A percentile compares a stretch with the other conserved stretches of the same genome.
Evolutionary conservation across 2,113 vertebrate genomes (phyloP).

Genomic region (Stigmatopora argus): DNA sequence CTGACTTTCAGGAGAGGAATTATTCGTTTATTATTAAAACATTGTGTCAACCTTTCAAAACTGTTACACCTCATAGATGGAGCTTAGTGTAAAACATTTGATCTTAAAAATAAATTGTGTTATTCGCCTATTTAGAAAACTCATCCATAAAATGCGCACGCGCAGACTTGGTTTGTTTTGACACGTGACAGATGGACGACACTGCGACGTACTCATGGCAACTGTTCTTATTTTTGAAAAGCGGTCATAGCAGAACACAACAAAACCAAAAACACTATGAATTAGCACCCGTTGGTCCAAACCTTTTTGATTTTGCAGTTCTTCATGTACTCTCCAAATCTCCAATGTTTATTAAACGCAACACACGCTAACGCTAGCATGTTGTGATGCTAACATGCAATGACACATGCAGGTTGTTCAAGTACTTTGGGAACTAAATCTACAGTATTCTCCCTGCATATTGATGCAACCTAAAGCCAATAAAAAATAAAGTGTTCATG

Average conservation of each 20-base stretch:
- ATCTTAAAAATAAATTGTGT: neutral
- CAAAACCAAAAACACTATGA: neutral
- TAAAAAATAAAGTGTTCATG: neutral
- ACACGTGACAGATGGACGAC: neutral
- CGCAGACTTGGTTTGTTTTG: conserved; percentile 1
- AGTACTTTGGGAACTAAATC: neutral
- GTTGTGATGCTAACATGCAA: neutral
- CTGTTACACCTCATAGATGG: neutral
- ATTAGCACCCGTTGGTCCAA: neutral
- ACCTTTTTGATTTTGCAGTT: neutral
- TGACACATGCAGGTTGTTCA: neutral
- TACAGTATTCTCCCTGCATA: neutral
- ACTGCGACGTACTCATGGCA: neutral
- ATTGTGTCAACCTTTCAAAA: neutral
- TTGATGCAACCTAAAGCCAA: neutral
- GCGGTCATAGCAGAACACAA: too few species aligned
- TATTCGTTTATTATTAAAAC: neutral
- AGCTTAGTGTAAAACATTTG: neutral
- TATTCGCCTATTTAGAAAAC: neutral
- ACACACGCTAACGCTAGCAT: neutral
- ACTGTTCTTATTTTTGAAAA: neutral
- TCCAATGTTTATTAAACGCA: neutral
- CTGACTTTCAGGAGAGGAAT: too few species aligned
- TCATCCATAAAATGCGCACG: neutral
- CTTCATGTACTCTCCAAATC: neutral